Evolutionary conservation across 2,113 vertebrate genomes (phyloP).

Genomic region (Mirounga angustirostris): DNA sequence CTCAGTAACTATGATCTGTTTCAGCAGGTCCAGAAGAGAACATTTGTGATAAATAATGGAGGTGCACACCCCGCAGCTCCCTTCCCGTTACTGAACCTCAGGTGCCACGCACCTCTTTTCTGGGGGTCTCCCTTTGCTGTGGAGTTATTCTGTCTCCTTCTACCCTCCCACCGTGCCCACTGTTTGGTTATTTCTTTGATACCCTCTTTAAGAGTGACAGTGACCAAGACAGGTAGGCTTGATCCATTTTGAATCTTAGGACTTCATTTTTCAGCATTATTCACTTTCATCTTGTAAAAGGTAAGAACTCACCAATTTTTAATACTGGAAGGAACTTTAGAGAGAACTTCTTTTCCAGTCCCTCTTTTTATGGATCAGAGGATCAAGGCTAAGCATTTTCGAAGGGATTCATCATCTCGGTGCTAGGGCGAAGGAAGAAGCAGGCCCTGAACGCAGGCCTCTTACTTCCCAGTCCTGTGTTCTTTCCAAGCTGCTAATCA

Average conservation of each 20-base stretch:
- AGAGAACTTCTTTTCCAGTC: background rate
- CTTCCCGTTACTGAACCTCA: background rate
- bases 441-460: background rate
- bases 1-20: background rate
- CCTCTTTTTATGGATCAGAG: background rate
- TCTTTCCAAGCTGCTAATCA: background rate
- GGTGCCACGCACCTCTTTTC: background rate
- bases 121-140: background rate
- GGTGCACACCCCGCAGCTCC: background rate
- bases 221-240: background rate
- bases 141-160: background rate
- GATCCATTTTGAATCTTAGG: background rate
- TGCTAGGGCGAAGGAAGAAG: background rate
- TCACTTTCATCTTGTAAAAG: background rate
- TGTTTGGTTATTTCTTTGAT: background rate
- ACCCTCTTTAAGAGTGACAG: background rate
- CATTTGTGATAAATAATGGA: background rate
- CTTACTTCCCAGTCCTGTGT: background rate
- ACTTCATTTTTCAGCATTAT: background rate
- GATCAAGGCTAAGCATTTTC: background rate
- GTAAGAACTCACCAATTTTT: background rate
- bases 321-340: background rate
- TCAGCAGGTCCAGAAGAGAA: background rate
- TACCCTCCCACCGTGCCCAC: background rate
- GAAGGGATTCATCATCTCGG: background rate